Percentiles rank a stretch among this genome's conserved stretches.
Evolutionary conservation across 1,140 invertebrate genomes (phyloP).

Genomic region (Bombus ignitus): DNA sequence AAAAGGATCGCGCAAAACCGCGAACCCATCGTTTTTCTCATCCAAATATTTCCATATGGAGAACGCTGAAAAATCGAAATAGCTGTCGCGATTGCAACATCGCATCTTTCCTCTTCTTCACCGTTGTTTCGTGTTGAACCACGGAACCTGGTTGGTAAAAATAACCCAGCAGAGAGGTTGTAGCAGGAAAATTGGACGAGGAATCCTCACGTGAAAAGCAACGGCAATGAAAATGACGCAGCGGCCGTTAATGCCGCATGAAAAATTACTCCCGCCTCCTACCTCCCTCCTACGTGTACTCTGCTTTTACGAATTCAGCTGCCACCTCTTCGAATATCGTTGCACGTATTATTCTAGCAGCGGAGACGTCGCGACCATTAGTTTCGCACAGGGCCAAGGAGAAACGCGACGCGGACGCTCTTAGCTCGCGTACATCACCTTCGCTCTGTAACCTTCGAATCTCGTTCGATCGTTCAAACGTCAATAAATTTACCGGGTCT

Average conservation of each 20-base stretch:
- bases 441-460: not conserved
- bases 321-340: not conserved
- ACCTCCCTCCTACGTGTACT: not conserved
- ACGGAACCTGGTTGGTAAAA: not conserved
- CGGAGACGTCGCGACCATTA: conserved; percentile 4
- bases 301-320: not conserved
- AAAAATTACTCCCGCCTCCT: not conserved
- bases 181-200: not conserved
- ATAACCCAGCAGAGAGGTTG: not conserved
- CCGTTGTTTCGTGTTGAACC: no score
- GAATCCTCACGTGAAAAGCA: not conserved
- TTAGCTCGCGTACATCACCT: no score
- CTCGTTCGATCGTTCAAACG: not conserved
- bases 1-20: not conserved
- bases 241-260: conserved; percentile 13
- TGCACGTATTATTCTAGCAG: not conserved
- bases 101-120: no score
- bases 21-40: not conserved
- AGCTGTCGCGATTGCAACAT: no score
- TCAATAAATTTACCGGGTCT: not conserved
- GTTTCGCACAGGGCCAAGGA: conserved; percentile 1
- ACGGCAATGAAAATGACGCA: conserved; percentile 7
- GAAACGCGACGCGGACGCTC: not conserved
- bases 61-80: no score
- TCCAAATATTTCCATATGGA: no score